A percentile compares a stretch with the other conserved stretches of the same genome.
Conservation (phyloP, 2,113 vertebrate genomes). For the Saguinus imperator region DNA sequence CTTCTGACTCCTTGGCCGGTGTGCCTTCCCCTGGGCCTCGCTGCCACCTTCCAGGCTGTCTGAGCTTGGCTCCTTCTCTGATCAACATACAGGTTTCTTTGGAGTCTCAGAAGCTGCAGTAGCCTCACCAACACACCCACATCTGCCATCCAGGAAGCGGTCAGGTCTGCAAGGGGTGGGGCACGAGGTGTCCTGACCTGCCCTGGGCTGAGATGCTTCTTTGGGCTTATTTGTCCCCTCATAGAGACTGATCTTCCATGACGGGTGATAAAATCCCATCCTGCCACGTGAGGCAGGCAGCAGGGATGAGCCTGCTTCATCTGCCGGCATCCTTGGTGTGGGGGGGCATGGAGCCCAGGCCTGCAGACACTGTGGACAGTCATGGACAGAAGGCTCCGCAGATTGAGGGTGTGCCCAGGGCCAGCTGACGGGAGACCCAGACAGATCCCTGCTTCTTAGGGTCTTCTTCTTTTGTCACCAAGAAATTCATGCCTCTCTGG, state of each 20-base stretch:
- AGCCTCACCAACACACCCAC: too few species aligned
- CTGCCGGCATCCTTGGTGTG: background rate
- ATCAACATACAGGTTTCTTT: background rate
- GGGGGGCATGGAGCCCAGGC: background rate
- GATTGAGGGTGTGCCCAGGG: constrained; percentile 14
- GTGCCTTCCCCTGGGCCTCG: background rate
- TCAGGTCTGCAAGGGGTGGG: background rate
- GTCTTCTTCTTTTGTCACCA: constrained; percentile 45
- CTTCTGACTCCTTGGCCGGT: background rate
- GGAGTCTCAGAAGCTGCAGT: background rate
- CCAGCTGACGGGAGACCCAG: background rate
- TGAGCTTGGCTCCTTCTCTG: background rate
- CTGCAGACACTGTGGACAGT: accelerated
- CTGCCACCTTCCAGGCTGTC: background rate
- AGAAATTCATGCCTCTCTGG: constrained; percentile 29
- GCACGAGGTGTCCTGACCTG: background rate
- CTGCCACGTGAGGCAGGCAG: background rate
- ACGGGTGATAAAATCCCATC: background rate
- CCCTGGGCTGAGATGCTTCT: background rate
- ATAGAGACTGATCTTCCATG: accelerated
- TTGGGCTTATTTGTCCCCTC: too few species aligned
- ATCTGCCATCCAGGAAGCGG: background rate
- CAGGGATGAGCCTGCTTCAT: constrained; percentile 2
- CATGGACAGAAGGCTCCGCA: background rate
- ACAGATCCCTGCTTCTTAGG: background rate